phyloP scores from a whole-genome alignment of 2,888 invertebrate species.

The Lucinisca nassula region DNA sequence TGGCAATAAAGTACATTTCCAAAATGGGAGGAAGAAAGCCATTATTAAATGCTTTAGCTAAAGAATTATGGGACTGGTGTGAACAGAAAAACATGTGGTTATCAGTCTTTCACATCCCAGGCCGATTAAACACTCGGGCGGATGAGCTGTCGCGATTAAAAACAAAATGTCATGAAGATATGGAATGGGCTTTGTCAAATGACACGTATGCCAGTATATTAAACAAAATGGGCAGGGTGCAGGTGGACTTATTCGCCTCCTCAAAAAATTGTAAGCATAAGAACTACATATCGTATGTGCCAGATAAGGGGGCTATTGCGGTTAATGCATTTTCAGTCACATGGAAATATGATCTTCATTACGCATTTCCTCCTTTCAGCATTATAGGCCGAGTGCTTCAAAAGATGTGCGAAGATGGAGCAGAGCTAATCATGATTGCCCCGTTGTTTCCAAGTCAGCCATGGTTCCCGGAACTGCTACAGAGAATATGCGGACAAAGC shows the following conservation, averaged over 20 bases:
- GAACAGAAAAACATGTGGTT: slow-evolving; percentile 47
- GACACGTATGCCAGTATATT: slow-evolving; percentile 9
- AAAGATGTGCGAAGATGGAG: too few relatives aligned
- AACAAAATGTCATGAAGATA: slow-evolving; percentile 36
- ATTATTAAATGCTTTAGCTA: slow-evolving; percentile 36
- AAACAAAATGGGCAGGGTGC: background rate
- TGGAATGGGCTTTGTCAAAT: slow-evolving; percentile 42
- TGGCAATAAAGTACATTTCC: background rate
- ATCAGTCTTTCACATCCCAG: slow-evolving; percentile 47
- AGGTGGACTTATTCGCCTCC: slow-evolving; percentile 55
- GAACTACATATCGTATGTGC: slow-evolving; percentile 20
- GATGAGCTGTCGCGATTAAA: slow-evolving; percentile 36
- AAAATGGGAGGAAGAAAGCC: slow-evolving; percentile 1
- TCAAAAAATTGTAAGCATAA: slow-evolving; percentile 30
- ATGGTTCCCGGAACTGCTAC: too few relatives aligned
- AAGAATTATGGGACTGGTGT: slow-evolving; percentile 51
- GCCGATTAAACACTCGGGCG: slow-evolving; percentile 34
- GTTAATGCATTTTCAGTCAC: too few relatives aligned
- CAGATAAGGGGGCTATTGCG: too few relatives aligned
- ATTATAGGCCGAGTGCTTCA: background rate
- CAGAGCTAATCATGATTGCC: too few relatives aligned
- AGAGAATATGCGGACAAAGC: background rate
- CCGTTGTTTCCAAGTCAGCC: too few relatives aligned
- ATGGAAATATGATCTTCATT: too few relatives aligned
- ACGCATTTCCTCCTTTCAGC: background rate